phyloP scores from a whole-genome alignment of 2,797 vertebrate species.

The Anguilla anguilla region DNA sequence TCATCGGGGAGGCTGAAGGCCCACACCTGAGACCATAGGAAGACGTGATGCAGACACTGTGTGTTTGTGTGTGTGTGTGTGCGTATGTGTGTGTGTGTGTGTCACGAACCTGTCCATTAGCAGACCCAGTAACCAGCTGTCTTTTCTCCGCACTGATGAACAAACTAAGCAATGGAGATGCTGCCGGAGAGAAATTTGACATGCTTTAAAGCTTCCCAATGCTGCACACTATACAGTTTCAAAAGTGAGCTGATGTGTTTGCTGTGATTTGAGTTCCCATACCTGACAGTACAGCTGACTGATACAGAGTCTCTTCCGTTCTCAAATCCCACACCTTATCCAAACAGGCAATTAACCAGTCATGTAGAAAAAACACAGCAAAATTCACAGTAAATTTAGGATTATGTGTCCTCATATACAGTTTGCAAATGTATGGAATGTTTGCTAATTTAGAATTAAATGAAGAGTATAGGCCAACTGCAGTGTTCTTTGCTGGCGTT shows the following conservation, averaged over 20 bases:
- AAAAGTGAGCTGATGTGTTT: neutral
- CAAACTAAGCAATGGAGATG: slow-evolving; percentile 78
- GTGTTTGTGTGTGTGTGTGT: neutral
- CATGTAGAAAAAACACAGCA: neutral
- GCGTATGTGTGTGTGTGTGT: neutral
- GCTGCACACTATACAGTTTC: neutral
- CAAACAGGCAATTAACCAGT: slow-evolving; percentile 29
- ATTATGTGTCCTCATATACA: neutral
- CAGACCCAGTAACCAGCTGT: slow-evolving; percentile 79
- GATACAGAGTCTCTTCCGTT: slow-evolving; percentile 65
- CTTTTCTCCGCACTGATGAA: slow-evolving; percentile 68
- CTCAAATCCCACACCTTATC: slow-evolving; percentile 82
- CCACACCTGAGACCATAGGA: slow-evolving; percentile 73
- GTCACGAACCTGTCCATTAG: slow-evolving; percentile 80
- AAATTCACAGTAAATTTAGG: neutral
- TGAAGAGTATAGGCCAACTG: neutral
- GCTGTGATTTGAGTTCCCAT: slow-evolving; percentile 48
- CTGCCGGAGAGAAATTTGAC: slow-evolving; percentile 58
- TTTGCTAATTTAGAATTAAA: neutral
- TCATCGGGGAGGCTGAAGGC: slow-evolving; percentile 76
- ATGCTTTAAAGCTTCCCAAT: neutral
- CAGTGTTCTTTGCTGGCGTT: too few species aligned
- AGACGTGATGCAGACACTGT: neutral
- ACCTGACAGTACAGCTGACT: slow-evolving; percentile 86
- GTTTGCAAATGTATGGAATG: neutral